Percentiles rank a stretch among this genome's conserved stretches.
phyloP scores from a whole-genome alignment of 2,797 vertebrate genomes.

The Rhyacichthys aspro region DNA sequence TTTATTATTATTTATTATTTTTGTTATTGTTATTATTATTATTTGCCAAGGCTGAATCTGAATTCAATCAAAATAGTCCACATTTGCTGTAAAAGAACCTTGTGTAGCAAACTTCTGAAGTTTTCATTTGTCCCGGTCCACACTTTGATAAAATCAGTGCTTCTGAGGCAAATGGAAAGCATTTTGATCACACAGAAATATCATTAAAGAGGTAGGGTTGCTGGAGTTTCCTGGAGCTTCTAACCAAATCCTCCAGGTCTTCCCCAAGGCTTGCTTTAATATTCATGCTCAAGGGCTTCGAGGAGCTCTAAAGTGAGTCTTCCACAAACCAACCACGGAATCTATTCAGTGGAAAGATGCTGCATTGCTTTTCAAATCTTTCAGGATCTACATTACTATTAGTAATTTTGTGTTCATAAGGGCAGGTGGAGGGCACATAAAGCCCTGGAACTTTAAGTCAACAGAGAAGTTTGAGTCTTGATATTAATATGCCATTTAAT shows the following conservation, averaged over 20 bases:
- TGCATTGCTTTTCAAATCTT: too few species aligned
- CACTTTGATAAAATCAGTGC: neutral
- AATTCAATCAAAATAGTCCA: too few species aligned
- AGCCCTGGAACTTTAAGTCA: too few species aligned
- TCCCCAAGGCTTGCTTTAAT: conserved; percentile 3
- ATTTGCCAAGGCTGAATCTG: too few species aligned
- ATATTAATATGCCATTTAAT: too few species aligned
- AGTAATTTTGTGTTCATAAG: too few species aligned
- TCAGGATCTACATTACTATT: too few species aligned
- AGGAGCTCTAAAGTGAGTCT: neutral
- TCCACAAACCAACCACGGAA: neutral
- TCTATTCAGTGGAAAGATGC: neutral
- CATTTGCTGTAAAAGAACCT: too few species aligned
- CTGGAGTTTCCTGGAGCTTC: conserved; percentile 7
- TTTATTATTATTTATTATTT: too few species aligned
- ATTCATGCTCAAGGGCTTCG: conserved; percentile 1
- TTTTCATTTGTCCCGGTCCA: neutral
- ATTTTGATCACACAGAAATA: neutral
- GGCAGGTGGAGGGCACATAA: too few species aligned
- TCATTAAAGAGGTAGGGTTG: conserved; percentile 9
- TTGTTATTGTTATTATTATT: too few species aligned
- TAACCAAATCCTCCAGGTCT: conserved; percentile 3
- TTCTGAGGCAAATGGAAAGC: conserved; percentile 4
- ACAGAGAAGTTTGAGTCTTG: too few species aligned
- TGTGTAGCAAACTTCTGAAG: neutral